phyloP scores from a whole-genome alignment of 1,140 invertebrate species.

The Euglossa dilemma region DNA sequence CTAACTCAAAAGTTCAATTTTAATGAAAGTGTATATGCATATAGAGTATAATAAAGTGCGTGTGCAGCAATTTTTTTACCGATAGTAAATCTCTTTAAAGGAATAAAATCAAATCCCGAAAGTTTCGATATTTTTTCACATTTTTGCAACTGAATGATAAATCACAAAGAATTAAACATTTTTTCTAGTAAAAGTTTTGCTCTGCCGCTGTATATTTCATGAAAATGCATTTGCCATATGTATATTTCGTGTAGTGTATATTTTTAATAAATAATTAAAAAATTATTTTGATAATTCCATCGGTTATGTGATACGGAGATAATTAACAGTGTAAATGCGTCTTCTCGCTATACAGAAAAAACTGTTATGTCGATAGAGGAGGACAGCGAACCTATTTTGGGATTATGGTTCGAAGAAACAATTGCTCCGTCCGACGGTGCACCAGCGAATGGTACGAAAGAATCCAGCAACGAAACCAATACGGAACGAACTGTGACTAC shows the following conservation, averaged over 20 bases:
- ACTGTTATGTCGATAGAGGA: slow-evolving; percentile 84
- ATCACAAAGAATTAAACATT: no score
- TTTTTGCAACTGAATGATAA: background rate
- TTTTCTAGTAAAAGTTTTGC: no score
- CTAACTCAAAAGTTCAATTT: no score
- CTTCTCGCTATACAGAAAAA: slow-evolving; percentile 76
- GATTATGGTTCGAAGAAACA: slow-evolving; percentile 96
- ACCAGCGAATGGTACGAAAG: slow-evolving; percentile 81
- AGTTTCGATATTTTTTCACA: no score
- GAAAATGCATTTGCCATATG: background rate
- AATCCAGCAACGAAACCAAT: slow-evolving; percentile 83
- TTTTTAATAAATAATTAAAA: background rate
- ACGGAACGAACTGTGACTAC: slow-evolving; percentile 78
- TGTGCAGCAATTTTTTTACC: no score
- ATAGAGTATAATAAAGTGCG: no score
- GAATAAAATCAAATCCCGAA: no score
- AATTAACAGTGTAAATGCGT: slow-evolving; percentile 13
- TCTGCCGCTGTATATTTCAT: background rate
- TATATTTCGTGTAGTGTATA: background rate
- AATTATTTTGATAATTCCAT: background rate
- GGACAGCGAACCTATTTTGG: slow-evolving; percentile 95
- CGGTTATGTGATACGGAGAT: background rate
- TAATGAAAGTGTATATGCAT: no score
- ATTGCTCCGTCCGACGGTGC: slow-evolving; percentile 88
- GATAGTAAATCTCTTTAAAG: no score